phyloP scores from a whole-genome alignment of 2,888 invertebrate species.

The Pimpla rufipes region DNA sequence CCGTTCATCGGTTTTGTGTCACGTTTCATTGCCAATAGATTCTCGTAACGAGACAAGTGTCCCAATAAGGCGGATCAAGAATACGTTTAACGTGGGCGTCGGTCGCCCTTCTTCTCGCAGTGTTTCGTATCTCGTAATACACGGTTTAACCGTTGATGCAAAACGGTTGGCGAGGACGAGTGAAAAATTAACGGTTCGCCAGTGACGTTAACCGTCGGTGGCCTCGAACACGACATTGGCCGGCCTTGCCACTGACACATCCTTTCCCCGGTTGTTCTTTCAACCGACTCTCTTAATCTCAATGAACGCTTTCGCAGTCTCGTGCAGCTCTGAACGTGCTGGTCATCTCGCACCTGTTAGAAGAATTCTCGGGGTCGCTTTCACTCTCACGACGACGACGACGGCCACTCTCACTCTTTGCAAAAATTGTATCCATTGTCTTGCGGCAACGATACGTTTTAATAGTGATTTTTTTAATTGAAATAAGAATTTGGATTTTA shows the following conservation, averaged over 20 bases:
- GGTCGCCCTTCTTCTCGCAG: neutral
- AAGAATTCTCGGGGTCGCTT: slow-evolving; percentile 19
- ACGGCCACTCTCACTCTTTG: neutral
- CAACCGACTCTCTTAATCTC: slow-evolving; percentile 21
- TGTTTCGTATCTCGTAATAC: slow-evolving; percentile 15
- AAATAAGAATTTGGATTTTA: too few relatives aligned
- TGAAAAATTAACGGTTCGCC: slow-evolving; percentile 37
- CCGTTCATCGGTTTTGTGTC: neutral
- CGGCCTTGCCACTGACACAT: slow-evolving; percentile 51
- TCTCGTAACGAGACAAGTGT: neutral
- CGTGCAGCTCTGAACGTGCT: neutral
- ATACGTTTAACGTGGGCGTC: slow-evolving; percentile 28
- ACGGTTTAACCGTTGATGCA: slow-evolving; percentile 21
- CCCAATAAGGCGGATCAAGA: slow-evolving; percentile 18
- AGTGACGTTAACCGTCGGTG: slow-evolving; percentile 15
- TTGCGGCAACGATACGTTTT: neutral
- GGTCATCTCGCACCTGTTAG: neutral
- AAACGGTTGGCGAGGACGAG: slow-evolving; percentile 1
- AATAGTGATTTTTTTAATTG: too few relatives aligned
- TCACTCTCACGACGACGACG: slow-evolving; percentile 12
- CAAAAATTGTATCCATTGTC: neutral
- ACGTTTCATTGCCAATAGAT: neutral
- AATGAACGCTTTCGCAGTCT: slow-evolving; percentile 24
- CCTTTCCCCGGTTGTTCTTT: slow-evolving; percentile 14
- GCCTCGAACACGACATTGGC: slow-evolving; percentile 50